A percentile compares a stretch with the other conserved stretches of the same genome.
These are phyloP conservation scores for Stenolophus ochropezus DNA, from an alignment of 2,888 invertebrate species.

Conservation along the genomic window DNA sequence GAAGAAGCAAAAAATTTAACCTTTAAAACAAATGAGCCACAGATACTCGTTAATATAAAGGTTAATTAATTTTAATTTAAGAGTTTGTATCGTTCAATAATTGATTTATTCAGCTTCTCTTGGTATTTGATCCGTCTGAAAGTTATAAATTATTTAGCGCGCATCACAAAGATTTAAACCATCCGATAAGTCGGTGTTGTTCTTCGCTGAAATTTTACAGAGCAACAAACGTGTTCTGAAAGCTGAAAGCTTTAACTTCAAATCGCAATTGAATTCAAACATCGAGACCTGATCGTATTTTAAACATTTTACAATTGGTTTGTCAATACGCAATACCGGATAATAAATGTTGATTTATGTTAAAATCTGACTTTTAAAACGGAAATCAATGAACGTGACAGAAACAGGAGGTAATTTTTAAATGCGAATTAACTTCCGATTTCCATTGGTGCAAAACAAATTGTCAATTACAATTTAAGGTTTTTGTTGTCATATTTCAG, in stretches of 20 bases:
- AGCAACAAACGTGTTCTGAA: slow-evolving; percentile 20
- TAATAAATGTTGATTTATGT: neutral
- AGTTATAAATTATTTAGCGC: slow-evolving; percentile 19
- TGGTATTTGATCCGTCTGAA: neutral
- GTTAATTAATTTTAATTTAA: neutral
- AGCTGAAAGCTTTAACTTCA: neutral
- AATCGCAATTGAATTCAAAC: neutral
- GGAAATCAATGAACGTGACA: neutral
- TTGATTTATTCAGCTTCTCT: neutral
- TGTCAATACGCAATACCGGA: neutral
- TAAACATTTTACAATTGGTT: neutral
- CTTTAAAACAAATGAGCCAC: no score
- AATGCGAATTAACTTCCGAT: neutral
- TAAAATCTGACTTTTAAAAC: neutral
- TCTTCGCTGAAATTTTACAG: neutral
- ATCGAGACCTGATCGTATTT: neutral
- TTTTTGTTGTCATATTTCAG: no score
- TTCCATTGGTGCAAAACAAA: neutral
- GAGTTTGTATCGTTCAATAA: neutral
- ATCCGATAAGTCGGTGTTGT: neutral
- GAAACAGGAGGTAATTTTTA: neutral
- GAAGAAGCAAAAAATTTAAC: neutral
- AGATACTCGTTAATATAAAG: neutral
- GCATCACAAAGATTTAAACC: slow-evolving; percentile 26
- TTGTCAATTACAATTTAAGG: neutral